phyloP scores from a whole-genome alignment of 2,888 invertebrate genomes.

The Diaphora mendica region DNA sequence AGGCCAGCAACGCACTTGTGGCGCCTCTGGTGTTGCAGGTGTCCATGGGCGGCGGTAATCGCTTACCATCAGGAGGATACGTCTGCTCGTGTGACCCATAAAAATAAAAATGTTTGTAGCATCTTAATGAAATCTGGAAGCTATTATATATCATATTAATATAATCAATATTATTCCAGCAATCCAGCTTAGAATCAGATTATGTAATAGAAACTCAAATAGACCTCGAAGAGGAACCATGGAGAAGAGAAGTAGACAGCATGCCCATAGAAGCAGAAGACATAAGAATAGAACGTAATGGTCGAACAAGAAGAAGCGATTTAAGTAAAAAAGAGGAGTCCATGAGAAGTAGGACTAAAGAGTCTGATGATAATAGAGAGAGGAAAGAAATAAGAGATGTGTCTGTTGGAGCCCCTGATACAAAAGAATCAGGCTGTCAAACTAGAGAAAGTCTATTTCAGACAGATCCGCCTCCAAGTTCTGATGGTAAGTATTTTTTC shows the following conservation, averaged over 20 bases:
- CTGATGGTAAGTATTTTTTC: slow-evolving; percentile 69
- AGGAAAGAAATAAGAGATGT: slow-evolving; percentile 77
- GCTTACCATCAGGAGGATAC: no score
- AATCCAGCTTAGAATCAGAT: slow-evolving; percentile 79
- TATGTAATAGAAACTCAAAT: slow-evolving; percentile 76
- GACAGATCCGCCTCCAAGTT: slow-evolving; percentile 74
- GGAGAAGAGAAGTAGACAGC: slow-evolving; percentile 70
- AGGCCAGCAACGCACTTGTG: no score
- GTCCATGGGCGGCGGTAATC: no score
- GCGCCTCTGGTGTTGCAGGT: no score
- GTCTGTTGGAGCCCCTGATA: slow-evolving; percentile 80
- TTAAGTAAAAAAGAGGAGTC: slow-evolving; percentile 75
- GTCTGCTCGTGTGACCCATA: no score
- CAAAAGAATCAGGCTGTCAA: slow-evolving; percentile 88
- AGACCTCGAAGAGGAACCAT: slow-evolving; percentile 74
- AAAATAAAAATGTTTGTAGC: neutral
- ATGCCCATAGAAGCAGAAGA: slow-evolving; percentile 67
- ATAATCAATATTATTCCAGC: slow-evolving; percentile 55
- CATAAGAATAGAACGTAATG: slow-evolving; percentile 73
- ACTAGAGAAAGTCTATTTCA: slow-evolving; percentile 92
- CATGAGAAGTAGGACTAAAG: slow-evolving; percentile 67
- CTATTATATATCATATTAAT: neutral
- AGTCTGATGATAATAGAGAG: slow-evolving; percentile 59
- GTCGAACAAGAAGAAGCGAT: slow-evolving; percentile 70
- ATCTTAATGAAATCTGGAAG: neutral